Evolutionary conservation across 1,140 invertebrate species (phyloP).

Genomic region (Drosophila gunungcola): DNA sequence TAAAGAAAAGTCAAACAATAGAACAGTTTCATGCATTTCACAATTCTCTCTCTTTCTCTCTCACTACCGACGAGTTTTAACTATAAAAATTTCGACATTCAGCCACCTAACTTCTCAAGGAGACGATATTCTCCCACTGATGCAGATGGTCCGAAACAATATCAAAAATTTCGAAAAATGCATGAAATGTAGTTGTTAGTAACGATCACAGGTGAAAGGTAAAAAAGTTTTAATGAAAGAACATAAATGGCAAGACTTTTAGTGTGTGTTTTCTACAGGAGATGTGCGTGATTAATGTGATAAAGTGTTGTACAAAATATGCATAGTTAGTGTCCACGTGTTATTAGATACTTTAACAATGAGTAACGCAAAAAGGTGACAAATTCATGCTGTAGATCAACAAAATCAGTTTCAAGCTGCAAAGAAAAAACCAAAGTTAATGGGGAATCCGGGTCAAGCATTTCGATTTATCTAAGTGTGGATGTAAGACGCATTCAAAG

Average conservation of each 20-base stretch:
- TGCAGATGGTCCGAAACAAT: constrained; percentile 3
- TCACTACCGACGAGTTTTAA: background rate
- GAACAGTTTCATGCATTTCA: constrained; percentile 78
- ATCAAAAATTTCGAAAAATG: constrained; percentile 21
- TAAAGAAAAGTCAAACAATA: constrained; percentile 83
- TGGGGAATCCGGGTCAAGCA: background rate
- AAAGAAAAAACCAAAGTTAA: background rate
- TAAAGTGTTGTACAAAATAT: constrained; percentile 6
- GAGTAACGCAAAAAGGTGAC: constrained; percentile 1
- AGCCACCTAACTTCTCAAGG: background rate
- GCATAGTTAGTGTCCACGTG: background rate
- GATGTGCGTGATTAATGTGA: background rate
- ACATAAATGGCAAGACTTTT: constrained; percentile 14
- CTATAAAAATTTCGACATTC: background rate
- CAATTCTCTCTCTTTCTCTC: constrained; percentile 35
- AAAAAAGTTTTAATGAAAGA: constrained; percentile 2
- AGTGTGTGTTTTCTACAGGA: background rate
- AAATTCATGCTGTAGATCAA: constrained; percentile 8
- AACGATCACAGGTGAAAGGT: constrained; percentile 9
- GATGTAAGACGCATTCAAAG: background rate
- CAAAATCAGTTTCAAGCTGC: constrained; percentile 4
- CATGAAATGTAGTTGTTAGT: constrained; percentile 52
- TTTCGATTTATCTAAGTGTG: background rate
- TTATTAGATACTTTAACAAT: background rate
- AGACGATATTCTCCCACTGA: background rate